These are phyloP conservation scores for Etheostoma spectabile DNA, from an alignment of 2,113 vertebrate species.

Conservation along the genomic window DNA sequence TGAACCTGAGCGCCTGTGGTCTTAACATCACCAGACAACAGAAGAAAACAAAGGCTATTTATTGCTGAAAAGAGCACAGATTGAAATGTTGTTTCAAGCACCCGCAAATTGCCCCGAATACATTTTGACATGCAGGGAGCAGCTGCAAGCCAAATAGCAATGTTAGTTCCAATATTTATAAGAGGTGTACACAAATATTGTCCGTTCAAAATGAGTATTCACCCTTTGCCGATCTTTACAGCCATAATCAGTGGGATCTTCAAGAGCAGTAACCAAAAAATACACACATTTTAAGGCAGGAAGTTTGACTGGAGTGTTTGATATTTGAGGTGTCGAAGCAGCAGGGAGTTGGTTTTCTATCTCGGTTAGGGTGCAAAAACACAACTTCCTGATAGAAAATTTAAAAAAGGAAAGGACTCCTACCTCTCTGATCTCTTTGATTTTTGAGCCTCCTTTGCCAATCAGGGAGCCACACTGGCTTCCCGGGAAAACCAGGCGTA, in stretches of 20 bases:
- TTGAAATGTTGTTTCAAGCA: conserved; percentile 61
- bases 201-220: conserved; percentile 54
- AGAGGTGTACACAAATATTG: conserved; percentile 66
- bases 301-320: conserved; percentile 52
- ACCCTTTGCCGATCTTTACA: conserved; percentile 45
- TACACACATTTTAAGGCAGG: conserved; percentile 14
- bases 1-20: conserved; percentile 95
- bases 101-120: conserved; percentile 58
- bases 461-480: conserved; percentile 95
- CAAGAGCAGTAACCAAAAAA: conserved; percentile 17
- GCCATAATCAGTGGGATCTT: conserved; percentile 55
- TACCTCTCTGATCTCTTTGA: conserved; percentile 97
- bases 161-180: conserved; percentile 63
- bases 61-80: conserved; percentile 60
- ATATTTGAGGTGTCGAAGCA: conserved; percentile 35
- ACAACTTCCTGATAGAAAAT: conserved; percentile 37
- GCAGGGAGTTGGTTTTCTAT: conserved; percentile 6
- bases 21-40: conserved; percentile 77
- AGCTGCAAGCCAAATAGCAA: conserved; percentile 72
- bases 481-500: conserved; percentile 92
- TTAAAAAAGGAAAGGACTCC: conserved; percentile 26
- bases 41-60: conserved; percentile 54
- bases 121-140: conserved; percentile 71
- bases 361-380: conserved; percentile 34
- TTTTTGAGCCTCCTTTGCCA: conserved; percentile 96